A percentile compares a stretch with the other conserved stretches of the same genome.
These are phyloP conservation scores for Zeuzera pyrina DNA, from an alignment of 2,888 invertebrate genomes.

Conservation along the genomic window DNA sequence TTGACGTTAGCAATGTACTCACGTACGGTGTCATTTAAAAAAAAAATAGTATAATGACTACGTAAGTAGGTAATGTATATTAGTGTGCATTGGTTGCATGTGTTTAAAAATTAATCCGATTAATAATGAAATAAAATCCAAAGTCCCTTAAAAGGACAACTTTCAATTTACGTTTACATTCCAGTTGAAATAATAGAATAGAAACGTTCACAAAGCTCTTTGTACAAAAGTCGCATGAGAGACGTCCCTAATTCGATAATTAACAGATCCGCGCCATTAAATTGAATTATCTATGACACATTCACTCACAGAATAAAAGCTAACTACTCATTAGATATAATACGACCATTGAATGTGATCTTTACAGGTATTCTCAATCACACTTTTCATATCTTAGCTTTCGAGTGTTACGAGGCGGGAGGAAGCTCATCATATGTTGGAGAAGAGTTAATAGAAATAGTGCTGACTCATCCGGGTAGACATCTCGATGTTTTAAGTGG, in stretches of 20 bases:
- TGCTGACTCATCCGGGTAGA: conserved; percentile 49
- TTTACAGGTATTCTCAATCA: conserved; percentile 4
- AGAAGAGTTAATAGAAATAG: conserved; percentile 31
- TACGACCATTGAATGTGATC: conserved; percentile 32
- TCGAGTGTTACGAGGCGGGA: conserved; percentile 8
- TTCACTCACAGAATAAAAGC: conserved; percentile 59
- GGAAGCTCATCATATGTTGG: conserved; percentile 24
- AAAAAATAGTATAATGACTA: no score
- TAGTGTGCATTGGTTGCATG: no score
- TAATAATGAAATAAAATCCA: no score
- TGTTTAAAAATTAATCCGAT: no score
- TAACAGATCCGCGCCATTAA: conserved; percentile 55
- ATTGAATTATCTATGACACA: conserved; percentile 69
- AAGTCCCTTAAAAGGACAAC: no score
- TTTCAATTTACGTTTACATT: no score
- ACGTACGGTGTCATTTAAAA: no score
- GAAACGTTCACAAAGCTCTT: no score
- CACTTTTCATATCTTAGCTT: conserved; percentile 3
- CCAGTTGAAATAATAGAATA: no score
- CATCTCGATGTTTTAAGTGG: conserved; percentile 44
- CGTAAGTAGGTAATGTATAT: no score
- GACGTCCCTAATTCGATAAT: conserved; percentile 62
- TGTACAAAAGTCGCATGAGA: no score
- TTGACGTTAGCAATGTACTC: no score
- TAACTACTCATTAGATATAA: conserved; percentile 58